Base-by-base conservation (phyloP, 2,797 vertebrate genomes). In the Labeo calbasu region DNA sequence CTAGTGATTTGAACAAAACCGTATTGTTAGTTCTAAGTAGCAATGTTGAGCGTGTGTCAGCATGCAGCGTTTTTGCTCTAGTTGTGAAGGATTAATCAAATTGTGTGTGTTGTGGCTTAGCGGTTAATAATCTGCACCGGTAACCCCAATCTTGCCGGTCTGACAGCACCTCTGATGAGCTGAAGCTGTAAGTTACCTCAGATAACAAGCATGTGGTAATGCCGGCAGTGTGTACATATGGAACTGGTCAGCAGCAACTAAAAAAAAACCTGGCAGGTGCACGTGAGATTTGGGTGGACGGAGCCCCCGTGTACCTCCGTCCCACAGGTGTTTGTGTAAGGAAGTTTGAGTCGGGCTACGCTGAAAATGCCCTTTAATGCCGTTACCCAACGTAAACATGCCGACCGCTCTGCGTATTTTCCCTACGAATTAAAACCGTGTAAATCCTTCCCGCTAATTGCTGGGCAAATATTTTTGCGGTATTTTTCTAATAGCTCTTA, bases 401-500 rank as follows among this genome's bases (percentile, higher is more conserved):
- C 73, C 86, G 61, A 70, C 86, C 86, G 87, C 89, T 90, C 89
- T 43, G 86, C 79, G 84, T 90, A 71, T 89, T 93, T 93, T 92
- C 87, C 80, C 90, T 92, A 69, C 82, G 73, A 88, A 90, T 91
- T 91, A 91, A 89, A 90, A 88, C 88, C 84, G 90, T 88, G 85
- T 91, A 84, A 90, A 89, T 84, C 88, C 87, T 90, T 89, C 85
- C 80, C 43, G 88, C 88, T 94, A 91, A 94, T 91, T 92, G 91
- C 84, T 89, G 68, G 85, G 76, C 86, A 91, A 92, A 93, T 93
- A 92, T 92, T 89, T 91, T 86, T 83, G 85, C 48, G 87, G 88
- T 91, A 88, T 88, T 84, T 90, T 87, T 84, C 86, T 92, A 93
- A 94, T 92, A 88, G 89, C 82, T 81, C 68, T 69, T 89, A 92